Evolutionary conservation across 64 coral and sea anemone genomes (phyloP).

Genomic region (Cladopsammia gracilis): DNA sequence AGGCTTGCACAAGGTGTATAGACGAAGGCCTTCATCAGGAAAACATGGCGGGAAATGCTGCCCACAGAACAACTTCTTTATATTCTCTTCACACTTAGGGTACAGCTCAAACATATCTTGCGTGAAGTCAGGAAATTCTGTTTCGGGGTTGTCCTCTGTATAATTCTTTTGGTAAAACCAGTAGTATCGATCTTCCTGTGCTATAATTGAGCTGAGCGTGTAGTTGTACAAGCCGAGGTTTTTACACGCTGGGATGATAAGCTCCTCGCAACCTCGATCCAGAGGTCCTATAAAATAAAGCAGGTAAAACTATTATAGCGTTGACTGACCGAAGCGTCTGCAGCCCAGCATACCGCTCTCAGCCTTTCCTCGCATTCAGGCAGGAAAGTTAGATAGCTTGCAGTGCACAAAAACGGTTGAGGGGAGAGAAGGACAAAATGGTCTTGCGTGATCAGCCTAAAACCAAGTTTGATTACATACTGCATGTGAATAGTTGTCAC

Average conservation of each 20-base stretch:
- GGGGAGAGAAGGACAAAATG: too few relatives aligned
- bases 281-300: not conserved
- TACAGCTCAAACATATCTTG: not conserved
- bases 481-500: too few relatives aligned
- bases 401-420: too few relatives aligned
- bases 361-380: too few relatives aligned
- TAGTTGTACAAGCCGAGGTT: not conserved
- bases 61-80: constrained; percentile 59
- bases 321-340: too few relatives aligned
- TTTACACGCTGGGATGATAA: constrained; percentile 26
- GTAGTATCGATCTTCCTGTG: not conserved
- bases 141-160: not conserved
- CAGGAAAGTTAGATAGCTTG: too few relatives aligned
- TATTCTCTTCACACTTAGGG: constrained; percentile 42
- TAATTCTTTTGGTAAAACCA: constrained; percentile 13
- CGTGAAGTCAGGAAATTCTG: not conserved
- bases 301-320: not conserved
- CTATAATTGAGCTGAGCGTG: not conserved
- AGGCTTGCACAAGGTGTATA: constrained; percentile 9
- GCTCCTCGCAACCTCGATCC: constrained; percentile 20
- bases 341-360: too few relatives aligned
- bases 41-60: constrained; percentile 68
- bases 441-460: too few relatives aligned
- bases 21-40: constrained; percentile 28
- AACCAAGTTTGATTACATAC: too few relatives aligned